Evolutionary conservation across 2,888 invertebrate genomes (phyloP).

Genomic region (Tinea pellionella): DNA sequence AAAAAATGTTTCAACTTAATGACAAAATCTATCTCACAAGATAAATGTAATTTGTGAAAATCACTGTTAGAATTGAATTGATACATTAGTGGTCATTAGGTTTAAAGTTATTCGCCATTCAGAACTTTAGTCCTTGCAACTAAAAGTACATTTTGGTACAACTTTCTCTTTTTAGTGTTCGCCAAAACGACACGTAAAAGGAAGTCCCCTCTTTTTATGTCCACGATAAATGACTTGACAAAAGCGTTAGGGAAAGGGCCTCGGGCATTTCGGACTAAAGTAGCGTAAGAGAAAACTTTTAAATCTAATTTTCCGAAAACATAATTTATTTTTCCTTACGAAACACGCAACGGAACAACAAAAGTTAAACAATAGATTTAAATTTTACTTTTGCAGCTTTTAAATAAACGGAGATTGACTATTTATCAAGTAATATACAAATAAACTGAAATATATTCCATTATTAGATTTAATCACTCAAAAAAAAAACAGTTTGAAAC

Average conservation of each 20-base stretch:
- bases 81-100: constrained; percentile 8
- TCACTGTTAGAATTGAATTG: constrained; percentile 11
- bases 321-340: constrained; percentile 10
- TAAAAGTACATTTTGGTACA: constrained; percentile 10
- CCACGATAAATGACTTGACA: constrained; percentile 13
- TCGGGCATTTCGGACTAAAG: constrained; percentile 9
- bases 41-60: constrained; percentile 3
- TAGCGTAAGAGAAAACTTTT: constrained; percentile 13
- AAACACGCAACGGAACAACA: neutral
- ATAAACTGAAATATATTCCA: too few relatives aligned
- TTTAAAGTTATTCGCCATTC: neutral
- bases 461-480: too few relatives aligned
- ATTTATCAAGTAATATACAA: neutral
- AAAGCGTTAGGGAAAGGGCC: constrained; percentile 12
- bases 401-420: neutral
- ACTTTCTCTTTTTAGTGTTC: constrained; percentile 9
- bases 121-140: constrained; percentile 3
- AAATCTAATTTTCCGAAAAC: constrained; percentile 11
- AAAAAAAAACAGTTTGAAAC: too few relatives aligned
- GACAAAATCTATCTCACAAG: too few relatives aligned
- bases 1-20: too few relatives aligned
- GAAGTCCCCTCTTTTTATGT: constrained; percentile 13
- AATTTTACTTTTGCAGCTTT: neutral
- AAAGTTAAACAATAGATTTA: constrained; percentile 12
- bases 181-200: constrained; percentile 12